Percentiles rank a stretch among this genome's conserved stretches.
Evolutionary conservation across 2,888 invertebrate genomes (phyloP).

Genomic region (Tetranychus piercei): DNA sequence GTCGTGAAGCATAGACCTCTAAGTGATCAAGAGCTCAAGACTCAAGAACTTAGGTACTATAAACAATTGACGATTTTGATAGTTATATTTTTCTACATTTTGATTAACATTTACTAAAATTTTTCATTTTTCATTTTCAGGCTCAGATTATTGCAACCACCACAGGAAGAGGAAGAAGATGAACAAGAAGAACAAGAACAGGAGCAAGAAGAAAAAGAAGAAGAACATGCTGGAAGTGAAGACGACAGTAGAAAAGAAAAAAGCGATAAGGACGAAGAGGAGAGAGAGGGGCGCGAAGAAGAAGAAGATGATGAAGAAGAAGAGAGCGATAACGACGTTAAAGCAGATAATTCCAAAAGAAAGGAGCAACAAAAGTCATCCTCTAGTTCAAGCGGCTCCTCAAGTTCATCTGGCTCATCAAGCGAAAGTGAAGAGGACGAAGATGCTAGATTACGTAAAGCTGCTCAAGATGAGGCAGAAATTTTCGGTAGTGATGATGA

Average conservation of each 20-base stretch:
- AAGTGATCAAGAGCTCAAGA: constrained; percentile 61
- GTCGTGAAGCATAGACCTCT: constrained; percentile 76
- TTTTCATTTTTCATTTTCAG: background rate
- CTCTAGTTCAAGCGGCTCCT: constrained; percentile 5
- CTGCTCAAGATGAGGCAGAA: constrained; percentile 1
- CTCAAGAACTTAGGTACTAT: constrained; percentile 50
- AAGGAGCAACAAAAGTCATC: background rate
- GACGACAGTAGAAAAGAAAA: background rate
- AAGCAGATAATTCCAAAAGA: background rate
- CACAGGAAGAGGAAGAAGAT: constrained; percentile 12
- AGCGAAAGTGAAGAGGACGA: constrained; percentile 4
- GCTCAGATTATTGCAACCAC: background rate
- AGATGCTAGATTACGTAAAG: background rate
- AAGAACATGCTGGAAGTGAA: background rate
- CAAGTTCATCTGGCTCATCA: background rate
- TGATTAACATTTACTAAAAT: background rate
- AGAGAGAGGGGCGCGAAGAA: background rate
- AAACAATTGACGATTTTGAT: constrained; percentile 38
- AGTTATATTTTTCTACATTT: constrained; percentile 12
- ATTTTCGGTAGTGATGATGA: constrained; percentile 10
- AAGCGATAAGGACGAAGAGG: background rate
- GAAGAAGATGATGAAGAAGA: background rate
- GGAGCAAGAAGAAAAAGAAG: constrained; percentile 4
- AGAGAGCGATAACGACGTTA: background rate
- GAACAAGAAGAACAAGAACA: constrained; percentile 9